A percentile compares a stretch with the other conserved stretches of the same genome.
Conservation (phyloP, 1,140 invertebrate genomes). For the Teleogryllus occipitalis region DNA sequence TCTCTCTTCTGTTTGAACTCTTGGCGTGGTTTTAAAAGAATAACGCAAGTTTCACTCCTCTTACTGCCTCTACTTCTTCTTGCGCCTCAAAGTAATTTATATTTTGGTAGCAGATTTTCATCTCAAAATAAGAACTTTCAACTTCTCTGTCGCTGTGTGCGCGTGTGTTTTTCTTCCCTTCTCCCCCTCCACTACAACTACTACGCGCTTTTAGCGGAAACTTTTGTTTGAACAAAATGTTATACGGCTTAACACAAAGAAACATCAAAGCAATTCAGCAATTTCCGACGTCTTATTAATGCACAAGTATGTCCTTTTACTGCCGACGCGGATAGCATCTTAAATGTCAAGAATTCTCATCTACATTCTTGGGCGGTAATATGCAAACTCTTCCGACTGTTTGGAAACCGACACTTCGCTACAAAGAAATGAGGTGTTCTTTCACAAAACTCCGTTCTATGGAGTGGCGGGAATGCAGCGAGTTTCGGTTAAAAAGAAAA, state of each 20-base stretch:
- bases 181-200: not conserved
- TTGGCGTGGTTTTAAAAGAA: not conserved
- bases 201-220: not conserved
- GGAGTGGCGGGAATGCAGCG: too few relatives aligned
- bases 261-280: not conserved
- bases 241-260: not conserved
- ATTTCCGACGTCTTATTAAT: not conserved
- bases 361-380: not conserved
- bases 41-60: not conserved
- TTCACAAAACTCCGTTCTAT: too few relatives aligned
- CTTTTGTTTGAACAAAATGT: not conserved
- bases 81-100: not conserved
- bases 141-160: not conserved
- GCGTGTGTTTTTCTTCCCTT: not conserved
- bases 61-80: not conserved
- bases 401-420: not conserved
- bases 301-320: not conserved
- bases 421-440: not conserved
- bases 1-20: not conserved
- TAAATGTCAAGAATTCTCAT: slow-evolving; percentile 1
- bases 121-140: not conserved
- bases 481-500: too few relatives aligned
- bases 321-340: not conserved
- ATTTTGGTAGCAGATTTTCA: slow-evolving; percentile 1
- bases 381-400: not conserved